Evolutionary conservation across 2,797 vertebrate genomes (phyloP).

Genomic region (Catamblyrhynchus diadema): DNA sequence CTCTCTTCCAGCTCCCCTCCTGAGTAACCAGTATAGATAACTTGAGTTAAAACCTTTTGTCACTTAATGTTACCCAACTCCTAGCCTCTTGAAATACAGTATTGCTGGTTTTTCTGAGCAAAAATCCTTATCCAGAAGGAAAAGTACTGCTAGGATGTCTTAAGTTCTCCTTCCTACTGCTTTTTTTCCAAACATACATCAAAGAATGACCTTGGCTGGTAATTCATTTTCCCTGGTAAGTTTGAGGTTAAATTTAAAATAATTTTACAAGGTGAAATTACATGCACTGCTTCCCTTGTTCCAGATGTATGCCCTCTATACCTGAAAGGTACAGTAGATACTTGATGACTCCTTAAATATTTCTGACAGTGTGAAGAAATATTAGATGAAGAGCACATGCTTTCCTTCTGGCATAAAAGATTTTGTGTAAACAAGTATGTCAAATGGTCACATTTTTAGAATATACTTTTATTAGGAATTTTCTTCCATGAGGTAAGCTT

Average conservation of each 20-base stretch:
- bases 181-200: neutral
- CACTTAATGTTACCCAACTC: neutral
- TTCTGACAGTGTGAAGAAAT: conserved; percentile 24
- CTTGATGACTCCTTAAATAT: conserved; percentile 49
- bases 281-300: conserved; percentile 45
- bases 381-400: conserved; percentile 41
- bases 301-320: conserved; percentile 50
- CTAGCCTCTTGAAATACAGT: neutral
- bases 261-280: conserved; percentile 52
- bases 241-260: conserved; percentile 24
- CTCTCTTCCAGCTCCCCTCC: neutral
- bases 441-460: neutral
- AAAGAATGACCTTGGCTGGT: neutral
- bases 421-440: conserved; percentile 33
- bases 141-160: neutral
- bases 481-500: neutral
- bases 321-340: conserved; percentile 11
- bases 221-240: neutral
- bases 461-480: neutral
- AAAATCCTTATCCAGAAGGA: neutral
- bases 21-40: neutral
- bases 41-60: neutral
- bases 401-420: conserved; percentile 24
- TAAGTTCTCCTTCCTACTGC: neutral
- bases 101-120: neutral